phyloP scores from a whole-genome alignment of 92 coral and sea anemone species.

The Meandrina meandrites region DNA sequence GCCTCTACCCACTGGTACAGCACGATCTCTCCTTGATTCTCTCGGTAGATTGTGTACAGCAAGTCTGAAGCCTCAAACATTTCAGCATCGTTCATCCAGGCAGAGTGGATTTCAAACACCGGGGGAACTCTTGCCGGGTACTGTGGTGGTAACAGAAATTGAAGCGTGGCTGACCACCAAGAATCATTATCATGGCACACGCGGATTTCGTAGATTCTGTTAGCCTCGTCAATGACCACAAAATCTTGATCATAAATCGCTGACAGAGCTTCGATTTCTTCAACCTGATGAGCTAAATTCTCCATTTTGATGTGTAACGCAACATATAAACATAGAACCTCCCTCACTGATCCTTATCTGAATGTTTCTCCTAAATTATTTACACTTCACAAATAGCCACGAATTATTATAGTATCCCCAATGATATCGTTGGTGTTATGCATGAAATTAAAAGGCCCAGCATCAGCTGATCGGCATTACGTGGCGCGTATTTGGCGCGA shows the following conservation, averaged over 20 bases:
- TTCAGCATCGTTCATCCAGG: conserved; percentile 75
- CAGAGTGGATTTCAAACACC: conserved; percentile 82
- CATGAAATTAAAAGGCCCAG: neutral
- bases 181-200: conserved; percentile 64
- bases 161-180: conserved; percentile 75
- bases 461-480: conserved; percentile 14
- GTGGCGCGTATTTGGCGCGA: conserved; percentile 34
- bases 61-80: conserved; percentile 57
- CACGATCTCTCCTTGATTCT: conserved; percentile 73
- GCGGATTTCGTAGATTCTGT: conserved; percentile 79
- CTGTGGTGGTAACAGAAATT: conserved; percentile 73
- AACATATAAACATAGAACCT: neutral
- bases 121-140: conserved; percentile 82
- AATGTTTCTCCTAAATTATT: neutral
- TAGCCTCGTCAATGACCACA: conserved; percentile 67
- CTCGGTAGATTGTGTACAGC: conserved; percentile 64
- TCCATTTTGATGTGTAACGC: conserved; percentile 25
- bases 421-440: neutral
- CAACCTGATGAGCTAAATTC: conserved; percentile 63
- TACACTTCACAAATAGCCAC: neutral
- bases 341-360: no score
- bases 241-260: conserved; percentile 95
- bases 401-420: neutral
- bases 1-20: conserved; percentile 89
- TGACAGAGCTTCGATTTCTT: conserved; percentile 88